phyloP scores from a whole-genome alignment of 2,797 vertebrate species.

The Chaetodon trifasciatus region DNA sequence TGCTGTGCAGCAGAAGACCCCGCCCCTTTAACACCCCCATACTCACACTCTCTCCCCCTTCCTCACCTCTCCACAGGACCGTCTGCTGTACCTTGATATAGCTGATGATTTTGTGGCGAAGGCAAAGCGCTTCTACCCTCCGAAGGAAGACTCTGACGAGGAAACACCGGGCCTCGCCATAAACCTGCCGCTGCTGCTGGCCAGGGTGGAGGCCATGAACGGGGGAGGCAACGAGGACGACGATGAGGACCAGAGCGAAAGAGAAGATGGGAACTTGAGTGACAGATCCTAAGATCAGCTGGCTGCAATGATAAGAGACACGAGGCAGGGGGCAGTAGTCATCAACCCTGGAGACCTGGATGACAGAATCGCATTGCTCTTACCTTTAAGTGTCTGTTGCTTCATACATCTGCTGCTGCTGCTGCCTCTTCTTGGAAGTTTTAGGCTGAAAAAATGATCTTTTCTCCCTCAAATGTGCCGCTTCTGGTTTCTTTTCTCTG shows the following conservation, averaged over 20 bases:
- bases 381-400: slow-evolving; percentile 15
- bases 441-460: slow-evolving; percentile 25
- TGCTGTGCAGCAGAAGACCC: neutral
- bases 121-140: slow-evolving; percentile 87
- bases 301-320: slow-evolving; percentile 62
- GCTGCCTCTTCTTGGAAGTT: slow-evolving; percentile 36
- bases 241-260: slow-evolving; percentile 49
- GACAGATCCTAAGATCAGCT: slow-evolving; percentile 44
- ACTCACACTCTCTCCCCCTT: neutral
- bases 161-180: slow-evolving; percentile 64
- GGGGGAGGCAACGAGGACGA: slow-evolving; percentile 45
- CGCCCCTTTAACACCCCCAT: neutral
- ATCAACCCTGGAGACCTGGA: slow-evolving; percentile 52
- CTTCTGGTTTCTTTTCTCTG: slow-evolving; percentile 32
- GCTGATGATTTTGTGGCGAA: slow-evolving; percentile 88
- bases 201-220: slow-evolving; percentile 77
- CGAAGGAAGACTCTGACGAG: slow-evolving; percentile 79
- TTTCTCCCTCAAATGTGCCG: neutral
- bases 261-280: slow-evolving; percentile 65
- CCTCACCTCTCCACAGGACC: slow-evolving; percentile 79
- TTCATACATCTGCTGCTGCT: slow-evolving; percentile 21
- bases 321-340: slow-evolving; percentile 73
- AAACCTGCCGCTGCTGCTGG: slow-evolving; percentile 85
- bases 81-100: slow-evolving; percentile 87
- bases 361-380: slow-evolving; percentile 12